These are phyloP conservation scores for Branchipolynoe longqiensis DNA, from an alignment of 2,888 invertebrate genomes.

Conservation along the genomic window DNA sequence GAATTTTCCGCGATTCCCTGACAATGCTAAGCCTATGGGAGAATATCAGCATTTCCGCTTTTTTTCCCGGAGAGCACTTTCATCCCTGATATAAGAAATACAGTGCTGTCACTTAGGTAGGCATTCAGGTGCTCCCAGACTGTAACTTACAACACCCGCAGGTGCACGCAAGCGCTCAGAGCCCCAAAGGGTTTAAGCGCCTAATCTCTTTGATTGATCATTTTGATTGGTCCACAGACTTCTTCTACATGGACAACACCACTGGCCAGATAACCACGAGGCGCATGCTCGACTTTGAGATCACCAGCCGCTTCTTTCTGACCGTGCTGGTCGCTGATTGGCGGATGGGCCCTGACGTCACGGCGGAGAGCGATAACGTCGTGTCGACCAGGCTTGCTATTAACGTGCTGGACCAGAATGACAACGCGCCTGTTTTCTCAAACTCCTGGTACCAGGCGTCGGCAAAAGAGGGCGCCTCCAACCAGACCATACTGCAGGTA, in stretches of 20 bases:
- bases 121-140: too few species aligned
- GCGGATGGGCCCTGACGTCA: constrained; percentile 13
- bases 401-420: constrained; percentile 61
- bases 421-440: constrained; percentile 59
- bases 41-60: too few species aligned
- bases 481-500: constrained; percentile 38
- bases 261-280: constrained; percentile 54
- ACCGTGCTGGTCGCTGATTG: constrained; percentile 47
- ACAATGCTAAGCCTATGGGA: too few species aligned
- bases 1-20: too few species aligned
- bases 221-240: constrained; percentile 25
- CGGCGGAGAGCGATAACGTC: constrained; percentile 15
- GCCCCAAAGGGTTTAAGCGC: too few species aligned
- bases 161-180: too few species aligned
- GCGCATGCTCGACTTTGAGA: constrained; percentile 57
- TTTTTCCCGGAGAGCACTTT: too few species aligned
- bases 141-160: too few species aligned
- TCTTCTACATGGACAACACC: constrained; percentile 41
- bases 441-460: constrained; percentile 44
- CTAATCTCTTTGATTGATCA: not conserved
- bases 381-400: constrained; percentile 32
- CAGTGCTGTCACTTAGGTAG: too few species aligned
- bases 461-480: constrained; percentile 53
- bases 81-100: too few species aligned
- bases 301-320: constrained; percentile 6